Evolutionary conservation across 2,888 invertebrate genomes (phyloP), one percentile per base, ranked within the genome.

Genomic region (Brachyopa scutellaris): DNA sequence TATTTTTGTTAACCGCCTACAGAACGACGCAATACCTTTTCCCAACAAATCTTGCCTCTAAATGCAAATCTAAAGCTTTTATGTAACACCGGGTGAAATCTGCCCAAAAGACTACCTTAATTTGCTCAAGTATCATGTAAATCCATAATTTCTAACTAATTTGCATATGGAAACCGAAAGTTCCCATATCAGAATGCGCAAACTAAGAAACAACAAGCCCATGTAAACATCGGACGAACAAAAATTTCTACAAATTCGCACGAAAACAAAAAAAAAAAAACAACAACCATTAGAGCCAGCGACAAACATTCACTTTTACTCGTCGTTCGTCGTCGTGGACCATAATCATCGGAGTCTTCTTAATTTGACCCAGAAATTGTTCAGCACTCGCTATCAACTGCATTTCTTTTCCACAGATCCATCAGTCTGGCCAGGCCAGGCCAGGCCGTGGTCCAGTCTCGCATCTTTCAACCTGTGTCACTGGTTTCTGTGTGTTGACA

Each of bases 111-210:
- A 74, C 47, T 67, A 33, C 29, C 61, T 73, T 61, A 49, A 53
- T 61, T 69, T 11, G 11, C 29, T 45, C 17, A 29, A 21, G 23
- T 36, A 9, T 45, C 31, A 31, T 29, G 45, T n/a, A 3, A 31
- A 49, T 55, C 55, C 26, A 26, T 42, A 40, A 36, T 67, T 66
- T 74, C 33, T 53, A 59, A 23, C 4, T 31, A 15, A 47, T 80
- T 80, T 57, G 49, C 74, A 74, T 80, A 80, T 49, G 49, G 79
- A 80, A 80, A 80, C 62, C 49, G 79, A 80, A 80, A 80, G 79
- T 80, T 74, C 36, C 79, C 21, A 55, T 51, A 45, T 17, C 11
- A 36, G 40, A 47, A 45, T 15, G 17, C 45, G 26, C 15, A 53
- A 21, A 62, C 17, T n/a, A 69, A 33, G 23, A 19, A 47, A 29